Base-by-base conservation (phyloP, 2,113 vertebrate species). In the Embiotoca jacksoni region DNA sequence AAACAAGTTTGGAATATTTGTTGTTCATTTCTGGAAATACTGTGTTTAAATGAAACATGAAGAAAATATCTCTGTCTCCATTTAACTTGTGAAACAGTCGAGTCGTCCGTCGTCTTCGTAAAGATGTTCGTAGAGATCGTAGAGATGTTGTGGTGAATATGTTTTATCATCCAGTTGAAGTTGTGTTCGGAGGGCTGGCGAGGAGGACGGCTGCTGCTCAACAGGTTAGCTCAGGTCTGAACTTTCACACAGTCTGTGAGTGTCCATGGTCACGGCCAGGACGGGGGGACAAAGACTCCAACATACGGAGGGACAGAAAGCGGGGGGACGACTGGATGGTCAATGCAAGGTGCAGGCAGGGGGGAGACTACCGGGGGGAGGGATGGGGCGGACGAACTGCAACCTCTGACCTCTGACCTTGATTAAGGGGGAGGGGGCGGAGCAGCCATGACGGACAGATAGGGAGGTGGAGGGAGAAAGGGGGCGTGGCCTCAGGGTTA, bases 321-420 rank as follows among this genome's bases (percentile, higher is more conserved):
- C 2, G 65, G 8, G 8, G 37, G 30, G 30, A n/a, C 11, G 52
- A 50, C 47, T 41, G 59, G 61, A 70, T 9, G 39, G 68, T 81
- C 85, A 81, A 62, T 72, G 72, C 58, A 41, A 44, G 79, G 80
- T 82, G 76, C 68, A 69, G 56, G n/a, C 30, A 33, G 58, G 50
- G 84, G 69, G 6, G 23, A 23, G 23, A 23, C 23, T 47, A 33
- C 15, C 57, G 15, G 60, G 63, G 69, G 58, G 74, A 56, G 6
- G 69, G 75, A 72, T 44, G 69, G 41, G 35, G 83, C 49, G 58
- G 65, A 47, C 88, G 85, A 90, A 88, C 80, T 74, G 41, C 75
- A 69, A 88, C 87, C 92, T 86, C 57, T 89, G 77, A 85, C 87
- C 89, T 70, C 46, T 84, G 79, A 90, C 89, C 90, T 77, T 76